phyloP scores from a whole-genome alignment of 2,113 vertebrate species.

The Pica pica region DNA sequence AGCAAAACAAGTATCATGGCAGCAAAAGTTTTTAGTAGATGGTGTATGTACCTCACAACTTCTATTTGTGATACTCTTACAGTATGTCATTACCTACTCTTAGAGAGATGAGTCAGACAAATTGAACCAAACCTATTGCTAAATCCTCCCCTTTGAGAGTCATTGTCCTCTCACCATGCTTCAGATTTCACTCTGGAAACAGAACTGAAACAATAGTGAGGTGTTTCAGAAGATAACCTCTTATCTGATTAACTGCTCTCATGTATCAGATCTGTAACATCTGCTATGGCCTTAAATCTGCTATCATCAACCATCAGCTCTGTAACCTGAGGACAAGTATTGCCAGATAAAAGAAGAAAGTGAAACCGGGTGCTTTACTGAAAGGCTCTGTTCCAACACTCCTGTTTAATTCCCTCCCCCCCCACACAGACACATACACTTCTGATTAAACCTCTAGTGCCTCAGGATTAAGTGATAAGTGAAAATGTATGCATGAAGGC shows the following conservation, averaged over 20 bases:
- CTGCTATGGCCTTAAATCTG: neutral
- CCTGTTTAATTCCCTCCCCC: neutral
- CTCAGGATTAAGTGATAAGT: neutral
- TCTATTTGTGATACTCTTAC: neutral
- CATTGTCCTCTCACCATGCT: neutral
- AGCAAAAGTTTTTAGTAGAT: neutral
- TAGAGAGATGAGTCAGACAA: neutral
- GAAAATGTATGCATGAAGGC: neutral
- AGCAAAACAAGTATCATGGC: neutral
- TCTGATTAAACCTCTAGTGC: neutral
- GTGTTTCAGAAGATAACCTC: neutral
- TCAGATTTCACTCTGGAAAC: neutral
- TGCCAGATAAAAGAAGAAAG: neutral
- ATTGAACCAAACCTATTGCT: neutral
- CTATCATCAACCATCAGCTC: neutral
- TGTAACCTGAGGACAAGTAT: neutral
- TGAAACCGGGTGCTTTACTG: neutral
- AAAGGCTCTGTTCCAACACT: neutral
- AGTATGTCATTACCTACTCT: neutral
- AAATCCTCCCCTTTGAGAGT: neutral
- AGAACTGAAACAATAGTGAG: neutral
- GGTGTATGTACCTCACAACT: neutral
- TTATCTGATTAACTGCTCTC: neutral
- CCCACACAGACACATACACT: too few species aligned
- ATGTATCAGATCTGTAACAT: neutral